Percentiles rank a stretch among this genome's conserved stretches.
Evolutionary conservation across 2,113 vertebrate genomes (phyloP).

Genomic region (Montifringilla adamsi): DNA sequence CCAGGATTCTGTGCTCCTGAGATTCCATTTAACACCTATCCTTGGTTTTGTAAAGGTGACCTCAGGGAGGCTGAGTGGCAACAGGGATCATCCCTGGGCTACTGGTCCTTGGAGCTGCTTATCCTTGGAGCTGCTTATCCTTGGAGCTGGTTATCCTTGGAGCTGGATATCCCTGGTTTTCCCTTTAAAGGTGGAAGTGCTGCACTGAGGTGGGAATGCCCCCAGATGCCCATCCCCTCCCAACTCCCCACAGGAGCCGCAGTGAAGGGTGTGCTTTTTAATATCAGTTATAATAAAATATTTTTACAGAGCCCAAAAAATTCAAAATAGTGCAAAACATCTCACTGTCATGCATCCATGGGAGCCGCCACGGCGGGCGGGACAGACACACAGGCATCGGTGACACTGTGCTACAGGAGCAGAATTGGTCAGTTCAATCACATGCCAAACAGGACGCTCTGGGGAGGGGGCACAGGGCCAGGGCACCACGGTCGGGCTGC

Average conservation of each 20-base stretch:
- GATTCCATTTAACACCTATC: background rate
- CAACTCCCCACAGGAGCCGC: fast-evolving
- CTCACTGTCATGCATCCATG: slow-evolving; percentile 79
- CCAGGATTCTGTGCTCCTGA: background rate
- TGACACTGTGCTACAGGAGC: slow-evolving; percentile 47
- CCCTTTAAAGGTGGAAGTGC: background rate
- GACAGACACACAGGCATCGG: slow-evolving; percentile 64
- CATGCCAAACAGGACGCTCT: slow-evolving; percentile 68
- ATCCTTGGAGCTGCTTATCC: background rate
- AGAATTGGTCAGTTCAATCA: slow-evolving; percentile 50
- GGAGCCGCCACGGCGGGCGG: slow-evolving; percentile 23
- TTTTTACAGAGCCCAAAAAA: slow-evolving; percentile 83
- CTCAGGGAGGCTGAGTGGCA: fast-evolving
- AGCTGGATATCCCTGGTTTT: background rate
- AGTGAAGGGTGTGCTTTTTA: slow-evolving; percentile 73
- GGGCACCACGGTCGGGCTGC: background rate
- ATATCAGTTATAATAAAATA: slow-evolving; percentile 83
- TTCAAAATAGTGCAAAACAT: slow-evolving; percentile 82
- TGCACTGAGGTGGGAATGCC: background rate
- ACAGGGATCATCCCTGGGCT: background rate
- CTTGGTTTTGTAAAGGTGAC: background rate
- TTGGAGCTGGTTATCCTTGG: background rate
- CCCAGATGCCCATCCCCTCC: no score
- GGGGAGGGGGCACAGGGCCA: background rate
- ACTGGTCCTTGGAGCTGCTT: background rate